Conservation (phyloP, 2,797 vertebrate species). For the Trematomus bernacchii region DNA sequence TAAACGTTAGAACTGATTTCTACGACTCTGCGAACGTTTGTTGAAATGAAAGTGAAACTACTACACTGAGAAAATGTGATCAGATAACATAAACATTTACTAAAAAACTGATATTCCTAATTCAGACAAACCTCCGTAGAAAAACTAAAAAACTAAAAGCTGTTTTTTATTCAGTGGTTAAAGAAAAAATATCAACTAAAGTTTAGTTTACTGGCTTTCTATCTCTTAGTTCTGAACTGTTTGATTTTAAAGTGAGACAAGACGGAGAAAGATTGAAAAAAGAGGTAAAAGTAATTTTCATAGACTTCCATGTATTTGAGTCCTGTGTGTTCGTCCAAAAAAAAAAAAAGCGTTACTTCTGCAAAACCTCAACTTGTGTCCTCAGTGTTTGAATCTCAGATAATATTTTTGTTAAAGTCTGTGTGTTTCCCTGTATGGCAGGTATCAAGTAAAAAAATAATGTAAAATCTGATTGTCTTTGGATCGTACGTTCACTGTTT, state of each 20-base stretch:
- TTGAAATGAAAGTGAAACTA: neutral
- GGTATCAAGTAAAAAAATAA: conserved; percentile 56
- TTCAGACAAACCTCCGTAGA: too few species aligned
- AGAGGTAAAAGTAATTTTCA: neutral
- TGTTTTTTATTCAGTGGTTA: neutral
- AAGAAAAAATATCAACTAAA: neutral
- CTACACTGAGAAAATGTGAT: too few species aligned
- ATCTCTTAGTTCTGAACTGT: too few species aligned
- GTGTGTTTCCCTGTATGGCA: conserved; percentile 64
- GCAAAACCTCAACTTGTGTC: conserved; percentile 61
- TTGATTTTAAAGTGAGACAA: neutral
- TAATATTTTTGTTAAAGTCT: conserved; percentile 50
- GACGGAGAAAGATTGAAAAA: conserved; percentile 7
- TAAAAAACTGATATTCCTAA: too few species aligned
- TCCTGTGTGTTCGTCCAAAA: conserved; percentile 20
- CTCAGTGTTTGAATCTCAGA: conserved; percentile 65
- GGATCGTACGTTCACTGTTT: conserved; percentile 62
- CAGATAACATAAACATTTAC: too few species aligned
- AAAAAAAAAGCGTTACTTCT: neutral
- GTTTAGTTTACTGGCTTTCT: neutral
- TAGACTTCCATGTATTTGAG: conserved; percentile 21
- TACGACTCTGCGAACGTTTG: neutral
- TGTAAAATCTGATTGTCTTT: conserved; percentile 37
- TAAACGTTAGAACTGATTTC: neutral
- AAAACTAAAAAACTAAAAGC: too few species aligned